These are phyloP conservation scores for Muscicapa adusta DNA, from an alignment of 2,113 vertebrate genomes.

Conservation along the genomic window DNA sequence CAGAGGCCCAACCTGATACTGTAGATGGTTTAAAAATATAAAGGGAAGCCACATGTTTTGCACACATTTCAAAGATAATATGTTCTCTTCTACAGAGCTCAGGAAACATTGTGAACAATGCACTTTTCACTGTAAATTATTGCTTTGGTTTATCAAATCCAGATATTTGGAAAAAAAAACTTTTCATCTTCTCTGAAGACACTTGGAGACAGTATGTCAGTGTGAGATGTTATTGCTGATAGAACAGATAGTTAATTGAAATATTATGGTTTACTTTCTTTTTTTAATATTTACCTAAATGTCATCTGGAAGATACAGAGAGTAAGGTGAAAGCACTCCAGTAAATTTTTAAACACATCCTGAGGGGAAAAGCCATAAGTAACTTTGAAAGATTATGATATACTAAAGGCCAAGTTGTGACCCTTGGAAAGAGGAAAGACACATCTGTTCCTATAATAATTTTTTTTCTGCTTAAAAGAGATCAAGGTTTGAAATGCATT, in stretches of 20 bases:
- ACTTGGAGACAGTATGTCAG: neutral
- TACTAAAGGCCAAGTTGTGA: neutral
- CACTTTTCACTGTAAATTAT: neutral
- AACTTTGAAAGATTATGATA: neutral
- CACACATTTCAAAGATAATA: neutral
- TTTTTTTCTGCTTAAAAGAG: neutral
- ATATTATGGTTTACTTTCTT: neutral
- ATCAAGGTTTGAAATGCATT: neutral
- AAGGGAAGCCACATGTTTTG: neutral
- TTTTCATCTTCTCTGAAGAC: neutral
- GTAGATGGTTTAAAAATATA: neutral
- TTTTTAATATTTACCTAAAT: slow-evolving; percentile 2
- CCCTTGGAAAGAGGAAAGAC: neutral
- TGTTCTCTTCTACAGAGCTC: neutral
- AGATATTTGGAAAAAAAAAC: neutral
- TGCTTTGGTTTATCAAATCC: neutral
- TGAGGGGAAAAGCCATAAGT: neutral
- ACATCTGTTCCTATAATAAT: neutral
- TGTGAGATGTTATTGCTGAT: neutral
- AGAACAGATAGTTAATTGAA: neutral
- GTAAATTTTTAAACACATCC: neutral
- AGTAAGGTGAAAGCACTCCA: neutral
- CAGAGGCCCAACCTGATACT: neutral
- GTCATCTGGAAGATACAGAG: neutral
- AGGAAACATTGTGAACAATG: neutral